Evolutionary conservation across 1,140 invertebrate species (phyloP).

Genomic region (Drosophila nebulosa): DNA sequence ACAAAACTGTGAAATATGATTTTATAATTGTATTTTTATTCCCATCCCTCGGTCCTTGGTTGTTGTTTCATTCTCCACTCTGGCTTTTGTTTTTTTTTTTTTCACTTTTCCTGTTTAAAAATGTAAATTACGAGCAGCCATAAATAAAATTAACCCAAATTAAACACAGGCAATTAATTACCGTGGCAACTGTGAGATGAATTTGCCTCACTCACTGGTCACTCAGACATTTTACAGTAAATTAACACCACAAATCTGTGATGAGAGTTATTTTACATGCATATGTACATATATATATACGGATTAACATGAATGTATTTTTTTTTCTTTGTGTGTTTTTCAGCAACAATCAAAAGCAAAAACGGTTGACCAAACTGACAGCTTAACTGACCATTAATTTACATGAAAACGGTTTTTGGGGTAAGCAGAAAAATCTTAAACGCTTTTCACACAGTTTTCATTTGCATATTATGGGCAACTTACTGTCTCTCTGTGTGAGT

Average conservation of each 20-base stretch:
- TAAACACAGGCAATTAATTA: conserved; percentile 79
- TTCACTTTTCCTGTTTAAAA: conserved; percentile 21
- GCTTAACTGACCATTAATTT: conserved; percentile 78
- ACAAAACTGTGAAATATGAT: conserved; percentile 41
- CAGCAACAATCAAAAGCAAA: conserved; percentile 27
- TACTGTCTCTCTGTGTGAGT: background rate
- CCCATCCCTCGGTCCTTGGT: background rate
- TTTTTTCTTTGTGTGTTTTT: conserved; percentile 29
- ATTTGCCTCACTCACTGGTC: conserved; percentile 36
- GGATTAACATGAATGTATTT: conserved; percentile 8
- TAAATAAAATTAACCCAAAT: conserved; percentile 80
- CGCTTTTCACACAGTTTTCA: background rate
- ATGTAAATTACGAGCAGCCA: conserved; percentile 65
- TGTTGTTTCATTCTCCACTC: background rate
- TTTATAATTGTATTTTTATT: conserved; percentile 29
- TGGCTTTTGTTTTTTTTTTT: background rate
- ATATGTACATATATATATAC: background rate
- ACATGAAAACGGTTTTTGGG: conserved; percentile 63
- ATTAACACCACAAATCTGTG: conserved; percentile 74
- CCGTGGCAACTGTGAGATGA: conserved; percentile 45
- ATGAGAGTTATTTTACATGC: conserved; percentile 11
- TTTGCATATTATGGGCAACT: conserved; percentile 23
- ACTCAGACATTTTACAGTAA: conserved; percentile 72
- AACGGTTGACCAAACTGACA: conserved; percentile 54
- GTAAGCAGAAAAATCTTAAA: conserved; percentile 31